These are phyloP conservation scores for Dione vanillae DNA, from an alignment of 2,888 invertebrate genomes.

Conservation along the genomic window DNA sequence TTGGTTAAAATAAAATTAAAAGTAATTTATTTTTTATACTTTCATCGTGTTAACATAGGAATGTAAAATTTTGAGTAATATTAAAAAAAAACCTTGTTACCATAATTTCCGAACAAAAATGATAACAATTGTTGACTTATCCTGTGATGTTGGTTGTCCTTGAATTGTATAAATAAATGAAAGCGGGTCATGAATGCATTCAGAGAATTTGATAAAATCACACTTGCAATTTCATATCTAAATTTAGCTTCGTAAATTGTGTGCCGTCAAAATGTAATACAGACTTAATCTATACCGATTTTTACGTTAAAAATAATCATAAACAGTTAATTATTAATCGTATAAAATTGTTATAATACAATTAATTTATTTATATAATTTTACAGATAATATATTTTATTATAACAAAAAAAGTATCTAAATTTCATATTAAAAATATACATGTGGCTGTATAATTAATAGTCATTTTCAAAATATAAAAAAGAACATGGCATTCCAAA, in stretches of 20 bases:
- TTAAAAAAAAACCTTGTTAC: neutral
- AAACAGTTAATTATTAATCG: neutral
- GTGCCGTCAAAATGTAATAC: slow-evolving; percentile 1
- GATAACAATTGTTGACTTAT: slow-evolving; percentile 37
- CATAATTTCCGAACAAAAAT: slow-evolving; percentile 6
- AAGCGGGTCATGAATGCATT: slow-evolving; percentile 57
- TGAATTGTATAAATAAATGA: slow-evolving; percentile 50
- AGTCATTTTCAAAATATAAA: slow-evolving; percentile 10
- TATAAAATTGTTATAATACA: slow-evolving; percentile 3
- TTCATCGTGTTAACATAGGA: too few species aligned
- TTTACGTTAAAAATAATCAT: slow-evolving; percentile 1
- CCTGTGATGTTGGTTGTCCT: slow-evolving; percentile 30
- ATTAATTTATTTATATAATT: slow-evolving; percentile 1
- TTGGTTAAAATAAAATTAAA: neutral
- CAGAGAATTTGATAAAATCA: slow-evolving; percentile 53
- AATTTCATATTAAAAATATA: neutral
- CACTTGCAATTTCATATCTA: slow-evolving; percentile 31
- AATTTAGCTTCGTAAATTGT: slow-evolving; percentile 16
- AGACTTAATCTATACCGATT: neutral
- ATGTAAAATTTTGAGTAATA: neutral
- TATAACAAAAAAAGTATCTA: neutral
- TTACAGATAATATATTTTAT: neutral
- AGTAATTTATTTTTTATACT: neutral
- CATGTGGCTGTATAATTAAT: neutral
- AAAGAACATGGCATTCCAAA: slow-evolving; percentile 38